Base-by-base conservation (phyloP, 2,888 invertebrate genomes). In the Antheraea yamamai region DNA sequence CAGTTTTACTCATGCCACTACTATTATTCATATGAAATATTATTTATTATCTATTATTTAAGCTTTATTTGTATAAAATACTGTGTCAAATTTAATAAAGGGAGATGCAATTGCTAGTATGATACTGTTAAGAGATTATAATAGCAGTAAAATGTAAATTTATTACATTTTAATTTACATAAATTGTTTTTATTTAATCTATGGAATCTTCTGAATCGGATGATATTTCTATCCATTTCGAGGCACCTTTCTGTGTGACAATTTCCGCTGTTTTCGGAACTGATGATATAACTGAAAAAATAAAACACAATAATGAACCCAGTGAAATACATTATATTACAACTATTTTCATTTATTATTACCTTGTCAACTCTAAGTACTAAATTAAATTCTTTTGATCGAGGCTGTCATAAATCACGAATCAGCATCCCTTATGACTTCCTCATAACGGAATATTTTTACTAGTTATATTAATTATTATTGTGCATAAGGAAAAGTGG, bases 211-310 rank as follows among this genome's bases (percentile, higher is more conserved):
- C 94, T 6, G 95, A 95, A 76, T 91, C 95, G 77, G 95, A 95
- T 78, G 95, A 94, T 79, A 95, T 87, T 83, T 95, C 95, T 82
- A 95, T 92, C 95, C 95, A 95, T 76, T 87, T 82, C 73, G 93
- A 91, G 55, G 86, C 82, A 72, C 87, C 89, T 78, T 89, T 86
- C 78, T 91, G 92, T 7, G 84, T 81, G 73, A 89, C 85, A 26
- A 91, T 85, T 85, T 94, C 94, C 73, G 92, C 94, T 73, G 92
- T 92, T 76, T 90, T 88, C 20, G 90, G 89, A 75, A 87, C 78
- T 64, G 91, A 87, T 77, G 91, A 85, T 39, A 92, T 85, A 81
- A 95, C 95, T 95, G 90, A 75, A 89, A 92, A 79, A 68, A 80
- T 39, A 80, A 77, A 76, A 61, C 10, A 61, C 23, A 12, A 61